These are phyloP conservation scores for Crotalus tigris DNA, from an alignment of 2,113 vertebrate species.

Conservation along the genomic window DNA sequence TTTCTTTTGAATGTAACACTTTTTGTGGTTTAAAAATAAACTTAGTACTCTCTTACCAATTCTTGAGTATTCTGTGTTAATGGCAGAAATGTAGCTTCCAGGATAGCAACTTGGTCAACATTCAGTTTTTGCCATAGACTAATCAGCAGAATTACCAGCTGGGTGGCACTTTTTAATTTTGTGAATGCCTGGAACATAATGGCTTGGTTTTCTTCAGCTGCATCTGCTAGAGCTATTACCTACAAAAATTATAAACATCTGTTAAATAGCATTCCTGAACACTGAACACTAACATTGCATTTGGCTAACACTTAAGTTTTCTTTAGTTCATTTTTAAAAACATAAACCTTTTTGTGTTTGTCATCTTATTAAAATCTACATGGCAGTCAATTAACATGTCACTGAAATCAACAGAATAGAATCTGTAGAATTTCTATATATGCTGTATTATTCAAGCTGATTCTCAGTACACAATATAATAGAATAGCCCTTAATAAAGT, in stretches of 20 bases:
- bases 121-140: conserved; percentile 87
- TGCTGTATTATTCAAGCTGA: conserved; percentile 20
- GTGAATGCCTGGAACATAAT: conserved; percentile 80
- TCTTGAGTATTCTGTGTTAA: conserved; percentile 85
- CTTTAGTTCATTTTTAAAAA: conserved; percentile 60
- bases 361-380: conserved; percentile 49
- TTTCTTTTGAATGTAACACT: background rate
- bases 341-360: conserved; percentile 53
- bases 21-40: background rate
- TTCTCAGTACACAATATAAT: conserved; percentile 2
- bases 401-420: conserved; percentile 1
- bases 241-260: conserved; percentile 65
- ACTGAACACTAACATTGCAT: conserved; percentile 46
- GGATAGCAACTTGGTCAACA: conserved; percentile 79
- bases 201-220: conserved; percentile 81
- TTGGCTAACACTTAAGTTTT: conserved; percentile 53
- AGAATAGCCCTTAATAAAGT: background rate
- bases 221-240: conserved; percentile 90
- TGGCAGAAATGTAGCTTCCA: conserved; percentile 88
- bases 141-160: conserved; percentile 83
- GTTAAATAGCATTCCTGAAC: conserved; percentile 43
- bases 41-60: conserved; percentile 75
- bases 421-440: background rate
- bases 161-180: conserved; percentile 83
- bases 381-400: conserved; percentile 38